Conservation (phyloP, 2,113 vertebrate species). For the Poecile atricapillus region DNA sequence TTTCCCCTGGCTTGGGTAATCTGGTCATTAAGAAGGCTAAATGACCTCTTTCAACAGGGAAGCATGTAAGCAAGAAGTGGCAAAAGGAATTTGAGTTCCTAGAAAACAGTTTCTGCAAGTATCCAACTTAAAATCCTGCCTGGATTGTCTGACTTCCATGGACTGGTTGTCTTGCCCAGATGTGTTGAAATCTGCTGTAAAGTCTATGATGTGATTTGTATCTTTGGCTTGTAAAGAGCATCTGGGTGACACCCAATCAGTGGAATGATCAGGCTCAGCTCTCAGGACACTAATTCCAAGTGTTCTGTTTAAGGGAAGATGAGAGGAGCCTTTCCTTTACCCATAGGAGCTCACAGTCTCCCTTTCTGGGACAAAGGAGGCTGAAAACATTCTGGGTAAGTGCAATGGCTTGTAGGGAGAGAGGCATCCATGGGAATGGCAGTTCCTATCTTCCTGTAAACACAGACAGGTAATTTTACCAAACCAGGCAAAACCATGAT, state of each 20-base stretch:
- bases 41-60: conserved; percentile 86
- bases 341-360: conserved; percentile 88
- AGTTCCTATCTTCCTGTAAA: neutral
- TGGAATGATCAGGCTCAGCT: conserved; percentile 53
- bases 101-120: conserved; percentile 91
- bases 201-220: neutral
- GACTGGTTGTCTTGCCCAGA: conserved; percentile 38
- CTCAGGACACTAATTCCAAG: conserved; percentile 68
- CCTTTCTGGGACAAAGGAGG: conserved; percentile 84
- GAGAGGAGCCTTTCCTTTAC: conserved; percentile 85
- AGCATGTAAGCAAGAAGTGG: conserved; percentile 91
- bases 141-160: conserved; percentile 65
- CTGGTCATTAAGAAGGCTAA: conserved; percentile 60
- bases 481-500: neutral
- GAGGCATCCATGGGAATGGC: conserved; percentile 70
- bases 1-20: neutral
- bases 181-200: neutral
- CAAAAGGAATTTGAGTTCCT: conserved; percentile 84
- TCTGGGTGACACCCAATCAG: conserved; percentile 42
- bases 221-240: neutral
- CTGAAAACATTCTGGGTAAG: conserved; percentile 88
- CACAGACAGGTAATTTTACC: neutral
- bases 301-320: conserved; percentile 87
- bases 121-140: conserved; percentile 73
- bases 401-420: conserved; percentile 70